phyloP scores from a whole-genome alignment of 2,888 invertebrate species.

The Epiperipatus broadwayi region DNA sequence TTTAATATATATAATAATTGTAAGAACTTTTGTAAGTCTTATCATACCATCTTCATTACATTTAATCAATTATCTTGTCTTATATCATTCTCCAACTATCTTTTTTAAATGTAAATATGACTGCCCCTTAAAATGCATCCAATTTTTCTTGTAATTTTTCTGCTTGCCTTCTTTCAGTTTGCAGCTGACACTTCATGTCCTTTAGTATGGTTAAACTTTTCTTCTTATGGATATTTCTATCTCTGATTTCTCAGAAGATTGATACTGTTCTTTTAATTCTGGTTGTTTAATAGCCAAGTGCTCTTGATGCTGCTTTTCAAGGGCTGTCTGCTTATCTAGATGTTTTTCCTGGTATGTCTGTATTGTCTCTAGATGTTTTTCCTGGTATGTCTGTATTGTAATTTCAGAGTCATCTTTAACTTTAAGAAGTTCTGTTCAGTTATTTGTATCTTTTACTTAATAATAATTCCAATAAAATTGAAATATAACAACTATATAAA shows the following conservation, averaged over 20 bases:
- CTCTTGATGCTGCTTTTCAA: slow-evolving; percentile 17
- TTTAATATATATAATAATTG: too few relatives aligned
- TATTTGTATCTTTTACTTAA: too few relatives aligned
- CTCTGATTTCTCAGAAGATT: too few relatives aligned
- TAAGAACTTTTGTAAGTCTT: too few relatives aligned
- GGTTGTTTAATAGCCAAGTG: slow-evolving; percentile 21
- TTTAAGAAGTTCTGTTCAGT: slow-evolving; percentile 17
- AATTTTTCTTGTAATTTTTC: slow-evolving; percentile 33
- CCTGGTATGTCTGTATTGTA: too few relatives aligned
- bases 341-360: neutral
- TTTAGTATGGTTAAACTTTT: slow-evolving; percentile 30
- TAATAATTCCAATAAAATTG: too few relatives aligned
- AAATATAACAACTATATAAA: too few relatives aligned
- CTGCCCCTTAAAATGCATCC: slow-evolving; percentile 26
- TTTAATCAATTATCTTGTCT: too few relatives aligned
- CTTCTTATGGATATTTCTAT: slow-evolving; percentile 31
- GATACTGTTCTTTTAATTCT: slow-evolving; percentile 22
- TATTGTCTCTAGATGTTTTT: too few relatives aligned
- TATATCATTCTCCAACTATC: too few relatives aligned
- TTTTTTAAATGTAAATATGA: too few relatives aligned
- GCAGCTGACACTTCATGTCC: slow-evolving; percentile 33
- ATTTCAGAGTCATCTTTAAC: neutral
- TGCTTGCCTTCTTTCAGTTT: slow-evolving; percentile 29
- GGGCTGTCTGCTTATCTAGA: slow-evolving; percentile 13
- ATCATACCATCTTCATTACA: too few relatives aligned